Evolutionary conservation across 1,140 invertebrate species (phyloP).

Genomic region (Drosophila arawakana): DNA sequence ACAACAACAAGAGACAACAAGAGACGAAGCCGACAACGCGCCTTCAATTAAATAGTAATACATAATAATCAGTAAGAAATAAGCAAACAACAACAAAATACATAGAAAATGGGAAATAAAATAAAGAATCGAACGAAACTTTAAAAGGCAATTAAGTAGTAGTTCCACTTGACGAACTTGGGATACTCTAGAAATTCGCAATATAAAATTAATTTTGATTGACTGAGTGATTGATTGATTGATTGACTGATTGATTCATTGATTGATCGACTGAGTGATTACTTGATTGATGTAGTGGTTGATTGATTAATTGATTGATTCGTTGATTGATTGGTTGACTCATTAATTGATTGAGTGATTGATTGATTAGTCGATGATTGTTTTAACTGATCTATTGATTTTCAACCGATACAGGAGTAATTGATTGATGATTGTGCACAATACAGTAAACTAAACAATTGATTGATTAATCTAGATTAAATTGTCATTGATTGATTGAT

Average conservation of each 20-base stretch:
- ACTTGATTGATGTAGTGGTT: too few relatives aligned
- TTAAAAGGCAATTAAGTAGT: too few relatives aligned
- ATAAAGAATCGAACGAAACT: not conserved
- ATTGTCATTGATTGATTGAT: not conserved
- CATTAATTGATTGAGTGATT: not conserved
- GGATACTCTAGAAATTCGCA: slow-evolving; percentile 11
- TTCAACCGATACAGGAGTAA: too few relatives aligned
- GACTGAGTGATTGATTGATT: too few relatives aligned
- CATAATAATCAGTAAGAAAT: slow-evolving; percentile 64
- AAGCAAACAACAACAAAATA: not conserved
- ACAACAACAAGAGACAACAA: slow-evolving; percentile 9
- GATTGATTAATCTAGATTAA: not conserved
- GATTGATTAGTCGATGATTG: not conserved
- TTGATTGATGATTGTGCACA: too few relatives aligned
- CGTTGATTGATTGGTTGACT: too few relatives aligned
- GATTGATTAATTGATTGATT: too few relatives aligned
- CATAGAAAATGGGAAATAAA: not conserved
- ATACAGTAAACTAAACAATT: too few relatives aligned
- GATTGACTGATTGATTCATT: too few relatives aligned
- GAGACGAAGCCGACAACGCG: slow-evolving; percentile 35
- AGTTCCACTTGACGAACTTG: not conserved
- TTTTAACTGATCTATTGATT: too few relatives aligned
- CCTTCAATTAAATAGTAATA: slow-evolving; percentile 79
- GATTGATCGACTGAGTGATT: too few relatives aligned
- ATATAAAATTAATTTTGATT: too few relatives aligned